A percentile compares a stretch with the other conserved stretches of the same genome.
Conservation (phyloP, 2,113 vertebrate genomes). For the Tretioscincus oriximinensis region DNA sequence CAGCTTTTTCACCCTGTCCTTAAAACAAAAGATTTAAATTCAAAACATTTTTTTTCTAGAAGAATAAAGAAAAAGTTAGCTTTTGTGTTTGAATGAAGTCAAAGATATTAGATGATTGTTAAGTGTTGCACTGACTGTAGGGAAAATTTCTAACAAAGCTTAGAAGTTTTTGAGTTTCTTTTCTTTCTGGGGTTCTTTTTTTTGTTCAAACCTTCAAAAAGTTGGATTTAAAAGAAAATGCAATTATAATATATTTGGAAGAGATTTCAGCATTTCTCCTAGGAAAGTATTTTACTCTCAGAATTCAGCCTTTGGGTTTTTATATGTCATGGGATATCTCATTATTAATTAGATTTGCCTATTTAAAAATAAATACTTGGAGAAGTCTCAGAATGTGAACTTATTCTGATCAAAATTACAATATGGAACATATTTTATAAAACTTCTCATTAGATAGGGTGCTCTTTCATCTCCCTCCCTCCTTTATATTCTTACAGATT, state of each 20-base stretch:
- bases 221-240: not conserved
- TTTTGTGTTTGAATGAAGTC: slow-evolving; percentile 37
- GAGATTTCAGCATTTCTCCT: slow-evolving; percentile 3
- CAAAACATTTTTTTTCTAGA: not conserved
- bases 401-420: not conserved
- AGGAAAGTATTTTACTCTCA: not conserved
- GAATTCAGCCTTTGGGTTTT: not conserved
- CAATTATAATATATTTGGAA: slow-evolving; percentile 34
- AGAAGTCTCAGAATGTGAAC: not conserved
- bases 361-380: slow-evolving; percentile 9
- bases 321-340: not conserved
- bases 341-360: not conserved
- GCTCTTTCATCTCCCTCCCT: too few species aligned
- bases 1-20: slow-evolving; percentile 11
- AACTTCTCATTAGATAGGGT: not conserved
- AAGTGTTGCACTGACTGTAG: not conserved
- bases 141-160: not conserved
- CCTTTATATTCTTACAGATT: not conserved
- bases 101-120: slow-evolving; percentile 16
- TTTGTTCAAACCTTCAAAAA: slow-evolving; percentile 36
- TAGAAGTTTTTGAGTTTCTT: not conserved
- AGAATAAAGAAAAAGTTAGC: slow-evolving; percentile 18
- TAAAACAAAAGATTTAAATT: slow-evolving; percentile 40
- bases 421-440: not conserved
- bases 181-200: too few species aligned